These are phyloP conservation scores for Colletes latitarsis DNA, from an alignment of 1,140 invertebrate genomes.

Conservation along the genomic window DNA sequence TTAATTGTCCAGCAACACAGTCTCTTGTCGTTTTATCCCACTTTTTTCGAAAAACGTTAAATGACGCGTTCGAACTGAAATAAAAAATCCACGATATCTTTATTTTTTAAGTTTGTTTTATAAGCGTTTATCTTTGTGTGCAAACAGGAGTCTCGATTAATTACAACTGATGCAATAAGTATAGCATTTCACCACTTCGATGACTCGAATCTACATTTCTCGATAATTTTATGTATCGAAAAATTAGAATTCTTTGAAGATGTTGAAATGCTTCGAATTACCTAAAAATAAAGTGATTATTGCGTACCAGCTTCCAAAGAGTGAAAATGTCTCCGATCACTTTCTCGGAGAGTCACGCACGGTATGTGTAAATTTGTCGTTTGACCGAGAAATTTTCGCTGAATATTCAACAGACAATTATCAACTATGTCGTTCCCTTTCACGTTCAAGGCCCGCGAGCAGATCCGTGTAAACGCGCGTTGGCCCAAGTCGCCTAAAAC, in stretches of 20 bases:
- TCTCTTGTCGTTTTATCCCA: neutral
- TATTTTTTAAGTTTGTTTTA: no score
- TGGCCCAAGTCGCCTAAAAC: no score
- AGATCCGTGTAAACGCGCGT: neutral
- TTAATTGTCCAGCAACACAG: constrained; percentile 52
- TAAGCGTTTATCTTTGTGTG: no score
- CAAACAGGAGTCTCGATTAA: no score
- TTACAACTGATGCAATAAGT: no score
- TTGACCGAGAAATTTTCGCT: constrained; percentile 9
- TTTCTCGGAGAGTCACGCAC: constrained; percentile 4
- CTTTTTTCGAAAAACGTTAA: neutral
- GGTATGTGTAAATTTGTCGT: constrained; percentile 1
- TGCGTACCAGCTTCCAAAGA: neutral
- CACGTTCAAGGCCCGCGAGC: constrained; percentile 27
- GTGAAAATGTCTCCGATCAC: neutral
- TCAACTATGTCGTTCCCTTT: constrained; percentile 29
- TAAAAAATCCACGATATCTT: neutral
- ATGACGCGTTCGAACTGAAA: neutral
- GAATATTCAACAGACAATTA: constrained; percentile 28
- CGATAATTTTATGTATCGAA: no score
- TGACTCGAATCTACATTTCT: no score
- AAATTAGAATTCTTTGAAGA: neutral
- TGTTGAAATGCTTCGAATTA: neutral
- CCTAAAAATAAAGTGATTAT: neutral
- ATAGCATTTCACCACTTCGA: no score